Evolutionary conservation across 2,113 vertebrate genomes (phyloP).

Genomic region (Glaucidium brasilianum): DNA sequence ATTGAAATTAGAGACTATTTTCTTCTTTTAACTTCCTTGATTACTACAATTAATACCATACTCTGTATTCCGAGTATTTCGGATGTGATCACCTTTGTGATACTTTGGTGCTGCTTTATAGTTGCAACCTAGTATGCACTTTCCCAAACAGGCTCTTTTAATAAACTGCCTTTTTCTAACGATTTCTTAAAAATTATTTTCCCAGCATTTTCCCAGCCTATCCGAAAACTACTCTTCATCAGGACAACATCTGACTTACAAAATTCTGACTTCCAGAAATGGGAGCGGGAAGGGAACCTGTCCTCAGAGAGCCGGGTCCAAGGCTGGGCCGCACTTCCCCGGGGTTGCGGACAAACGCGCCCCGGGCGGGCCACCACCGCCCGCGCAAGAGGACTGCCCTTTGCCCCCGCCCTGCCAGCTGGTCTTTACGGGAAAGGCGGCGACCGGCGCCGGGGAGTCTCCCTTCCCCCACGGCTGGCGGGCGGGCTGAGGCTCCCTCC

Average conservation of each 20-base stretch:
- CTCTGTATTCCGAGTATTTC: too few relatives aligned
- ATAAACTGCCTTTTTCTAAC: not conserved
- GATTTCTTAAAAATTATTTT: not conserved
- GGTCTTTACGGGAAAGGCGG: not conserved
- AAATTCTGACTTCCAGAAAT: not conserved
- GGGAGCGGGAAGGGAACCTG: accelerated
- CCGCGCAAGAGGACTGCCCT: too few relatives aligned
- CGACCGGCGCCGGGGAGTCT: not conserved
- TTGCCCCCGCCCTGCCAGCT: not conserved
- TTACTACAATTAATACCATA: not conserved
- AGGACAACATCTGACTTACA: not conserved
- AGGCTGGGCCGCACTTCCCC: not conserved
- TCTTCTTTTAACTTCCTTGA: not conserved
- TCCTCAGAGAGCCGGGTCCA: not conserved
- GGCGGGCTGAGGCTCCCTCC: not conserved
- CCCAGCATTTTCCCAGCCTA: not conserved
- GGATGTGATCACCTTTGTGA: not conserved
- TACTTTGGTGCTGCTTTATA: not conserved
- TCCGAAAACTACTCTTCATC: not conserved
- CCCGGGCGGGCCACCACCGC: not conserved
- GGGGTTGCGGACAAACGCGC: accelerated
- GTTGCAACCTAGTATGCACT: accelerated
- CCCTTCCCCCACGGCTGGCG: not conserved
- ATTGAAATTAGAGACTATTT: not conserved
- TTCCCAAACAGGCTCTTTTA: not conserved